A percentile compares a stretch with the other conserved stretches of the same genome.
Evolutionary conservation across 1,140 invertebrate genomes (phyloP).

Genomic region (Sarcophaga peregrina): DNA sequence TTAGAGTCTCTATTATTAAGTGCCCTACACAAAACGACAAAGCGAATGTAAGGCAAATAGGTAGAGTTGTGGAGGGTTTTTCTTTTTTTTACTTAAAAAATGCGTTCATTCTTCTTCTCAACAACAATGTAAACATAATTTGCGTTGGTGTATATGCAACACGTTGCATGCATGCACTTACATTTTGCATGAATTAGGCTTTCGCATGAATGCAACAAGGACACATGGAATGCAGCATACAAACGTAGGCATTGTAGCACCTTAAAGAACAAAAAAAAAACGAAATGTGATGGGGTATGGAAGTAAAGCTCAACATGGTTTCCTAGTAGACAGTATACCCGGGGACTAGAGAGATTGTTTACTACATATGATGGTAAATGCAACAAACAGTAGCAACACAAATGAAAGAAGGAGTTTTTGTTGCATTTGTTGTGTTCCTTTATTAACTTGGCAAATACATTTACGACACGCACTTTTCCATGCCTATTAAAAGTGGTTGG

Average conservation of each 20-base stretch:
- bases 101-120: background rate
- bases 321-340: background rate
- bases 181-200: background rate
- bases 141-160: slow-evolving; percentile 35
- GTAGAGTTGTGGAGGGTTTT: background rate
- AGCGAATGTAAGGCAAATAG: background rate
- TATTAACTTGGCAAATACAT: slow-evolving; percentile 11
- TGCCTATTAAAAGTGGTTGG: background rate
- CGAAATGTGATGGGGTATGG: background rate
- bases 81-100: background rate
- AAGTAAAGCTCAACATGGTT: background rate
- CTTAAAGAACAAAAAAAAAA: background rate
- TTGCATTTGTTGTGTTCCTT: background rate
- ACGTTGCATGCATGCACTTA: background rate
- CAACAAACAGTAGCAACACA: background rate
- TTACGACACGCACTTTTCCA: background rate
- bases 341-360: background rate
- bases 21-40: background rate
- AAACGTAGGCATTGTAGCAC: background rate
- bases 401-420: background rate
- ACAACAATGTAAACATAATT: slow-evolving; percentile 42
- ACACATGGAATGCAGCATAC: too few species aligned
- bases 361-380: background rate
- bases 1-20: background rate
- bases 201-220: too few species aligned